Percentiles rank a stretch among this genome's conserved stretches.
These are phyloP conservation scores for Halictus rubicundus DNA, from an alignment of 1,140 invertebrate genomes.

Conservation along the genomic window DNA sequence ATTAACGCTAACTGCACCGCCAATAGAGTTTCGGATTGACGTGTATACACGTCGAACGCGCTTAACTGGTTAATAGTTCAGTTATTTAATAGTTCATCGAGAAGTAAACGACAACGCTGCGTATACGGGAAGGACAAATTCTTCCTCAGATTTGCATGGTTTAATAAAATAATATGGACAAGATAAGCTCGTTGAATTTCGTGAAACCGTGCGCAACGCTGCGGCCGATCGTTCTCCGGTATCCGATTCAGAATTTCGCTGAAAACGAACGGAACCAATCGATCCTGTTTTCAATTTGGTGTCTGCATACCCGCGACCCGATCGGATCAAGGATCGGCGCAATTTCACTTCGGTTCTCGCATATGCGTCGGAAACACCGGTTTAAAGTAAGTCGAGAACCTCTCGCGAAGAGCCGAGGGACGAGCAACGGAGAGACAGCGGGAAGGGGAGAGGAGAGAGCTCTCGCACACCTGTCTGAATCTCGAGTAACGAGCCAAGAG, in stretches of 20 bases:
- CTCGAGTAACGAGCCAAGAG: conserved; percentile 67
- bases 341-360: neutral
- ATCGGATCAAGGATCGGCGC: neutral
- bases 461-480: conserved; percentile 68
- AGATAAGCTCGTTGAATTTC: neutral
- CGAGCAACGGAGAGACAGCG: conserved; percentile 12
- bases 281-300: neutral
- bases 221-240: neutral
- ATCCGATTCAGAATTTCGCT: neutral
- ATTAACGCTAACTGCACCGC: too few species aligned
- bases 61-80: too few species aligned
- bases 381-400: conserved; percentile 27
- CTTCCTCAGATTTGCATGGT: too few species aligned
- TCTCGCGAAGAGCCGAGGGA: neutral
- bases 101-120: too few species aligned
- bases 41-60: too few species aligned
- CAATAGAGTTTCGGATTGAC: too few species aligned
- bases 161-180: too few species aligned
- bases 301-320: neutral
- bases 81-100: too few species aligned
- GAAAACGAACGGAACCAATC: neutral
- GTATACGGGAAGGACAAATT: too few species aligned
- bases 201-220: neutral
- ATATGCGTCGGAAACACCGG: neutral
- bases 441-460: neutral